phyloP scores from a whole-genome alignment of 2,113 vertebrate genomes.

The Gopherus flavomarginatus region DNA sequence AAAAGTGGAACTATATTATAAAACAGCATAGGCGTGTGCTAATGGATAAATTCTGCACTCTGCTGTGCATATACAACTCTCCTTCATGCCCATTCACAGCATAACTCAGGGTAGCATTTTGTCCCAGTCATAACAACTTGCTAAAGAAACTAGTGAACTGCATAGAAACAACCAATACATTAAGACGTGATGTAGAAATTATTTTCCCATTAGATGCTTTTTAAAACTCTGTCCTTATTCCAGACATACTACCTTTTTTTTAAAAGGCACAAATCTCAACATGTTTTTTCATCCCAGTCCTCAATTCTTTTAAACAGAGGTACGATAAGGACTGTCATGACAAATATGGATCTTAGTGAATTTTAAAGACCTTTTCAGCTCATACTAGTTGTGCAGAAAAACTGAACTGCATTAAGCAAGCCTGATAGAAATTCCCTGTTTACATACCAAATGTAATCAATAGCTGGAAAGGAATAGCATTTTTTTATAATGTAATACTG shows the following conservation, averaged over 20 bases:
- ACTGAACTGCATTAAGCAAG: slow-evolving; percentile 17
- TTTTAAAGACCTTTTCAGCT: not conserved
- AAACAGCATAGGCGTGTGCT: not conserved
- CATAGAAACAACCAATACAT: not conserved
- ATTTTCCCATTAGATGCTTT: not conserved
- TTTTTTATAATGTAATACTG: not conserved
- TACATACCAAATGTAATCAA: not conserved
- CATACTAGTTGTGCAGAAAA: not conserved
- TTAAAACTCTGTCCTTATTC: not conserved
- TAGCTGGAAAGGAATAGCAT: not conserved
- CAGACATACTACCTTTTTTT: not conserved
- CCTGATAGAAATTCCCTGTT: slow-evolving; percentile 9
- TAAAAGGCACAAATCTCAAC: not conserved
- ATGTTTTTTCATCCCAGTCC: not conserved
- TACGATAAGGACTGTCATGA: not conserved
- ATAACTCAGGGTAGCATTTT: slow-evolving; percentile 11
- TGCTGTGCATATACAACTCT: not conserved
- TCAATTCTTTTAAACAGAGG: not conserved
- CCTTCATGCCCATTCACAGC: not conserved
- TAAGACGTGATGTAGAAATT: not conserved
- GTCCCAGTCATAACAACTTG: not conserved
- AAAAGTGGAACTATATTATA: not conserved
- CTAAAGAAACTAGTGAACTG: not conserved
- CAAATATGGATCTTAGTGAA: not conserved
- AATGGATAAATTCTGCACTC: not conserved